These are phyloP conservation scores for Engystomops pustulosus DNA, from an alignment of 2,113 vertebrate genomes.

Conservation along the genomic window DNA sequence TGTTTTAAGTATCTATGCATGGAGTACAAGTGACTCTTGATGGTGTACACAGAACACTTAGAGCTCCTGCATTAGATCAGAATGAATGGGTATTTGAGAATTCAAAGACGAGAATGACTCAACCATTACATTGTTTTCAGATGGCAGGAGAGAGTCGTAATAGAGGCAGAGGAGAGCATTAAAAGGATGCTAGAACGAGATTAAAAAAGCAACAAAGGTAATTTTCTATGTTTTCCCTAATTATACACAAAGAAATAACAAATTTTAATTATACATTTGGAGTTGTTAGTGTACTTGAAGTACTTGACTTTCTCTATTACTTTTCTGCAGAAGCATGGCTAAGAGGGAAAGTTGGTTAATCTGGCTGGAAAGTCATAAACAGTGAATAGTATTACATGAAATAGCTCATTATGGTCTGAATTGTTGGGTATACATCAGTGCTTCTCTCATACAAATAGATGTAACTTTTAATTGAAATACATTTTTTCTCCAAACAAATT, in stretches of 20 bases:
- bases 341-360: neutral
- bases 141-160: neutral
- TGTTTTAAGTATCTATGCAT: neutral
- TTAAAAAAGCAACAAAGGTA: conserved; percentile 14
- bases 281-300: conserved; percentile 14
- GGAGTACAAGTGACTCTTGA: neutral
- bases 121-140: neutral
- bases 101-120: neutral
- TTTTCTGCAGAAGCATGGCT: conserved; percentile 1
- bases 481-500: too few relatives aligned
- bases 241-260: neutral
- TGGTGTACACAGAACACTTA: conserved; percentile 9
- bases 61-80: neutral
- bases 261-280: conserved; percentile 13
- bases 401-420: too few relatives aligned
- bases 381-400: neutral
- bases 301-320: neutral
- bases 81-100: neutral
- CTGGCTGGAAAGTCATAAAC: neutral
- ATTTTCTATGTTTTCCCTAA: conserved; percentile 7
- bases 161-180: neutral
- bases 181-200: conserved; percentile 13
- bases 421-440: too few relatives aligned
- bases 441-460: too few relatives aligned
- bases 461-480: too few relatives aligned